Conservation (phyloP, 1,140 invertebrate species). For the Drosophila mauritiana region DNA sequence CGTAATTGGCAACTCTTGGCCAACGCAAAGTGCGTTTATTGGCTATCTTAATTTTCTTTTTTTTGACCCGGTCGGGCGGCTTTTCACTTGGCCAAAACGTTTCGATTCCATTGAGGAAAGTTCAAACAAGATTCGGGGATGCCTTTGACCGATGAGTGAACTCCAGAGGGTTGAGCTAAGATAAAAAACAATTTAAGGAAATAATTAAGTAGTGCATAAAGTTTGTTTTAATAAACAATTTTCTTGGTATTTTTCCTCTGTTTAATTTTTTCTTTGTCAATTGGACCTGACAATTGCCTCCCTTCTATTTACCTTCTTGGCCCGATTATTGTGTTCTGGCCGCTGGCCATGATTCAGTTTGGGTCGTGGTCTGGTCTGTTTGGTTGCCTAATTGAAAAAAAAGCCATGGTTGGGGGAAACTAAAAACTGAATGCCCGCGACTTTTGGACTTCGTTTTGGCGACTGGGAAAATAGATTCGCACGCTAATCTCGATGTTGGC, state of each 20-base stretch:
- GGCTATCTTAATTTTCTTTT: slow-evolving; percentile 6
- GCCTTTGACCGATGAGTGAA: slow-evolving; percentile 5
- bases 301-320: slow-evolving; percentile 24
- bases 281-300: neutral
- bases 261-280: neutral
- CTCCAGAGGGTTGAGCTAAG: neutral
- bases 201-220: no score
- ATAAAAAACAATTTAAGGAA: neutral
- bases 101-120: slow-evolving; percentile 45
- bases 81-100: slow-evolving; percentile 45
- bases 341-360: slow-evolving; percentile 60
- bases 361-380: slow-evolving; percentile 17
- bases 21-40: slow-evolving; percentile 31
- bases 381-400: slow-evolving; percentile 64
- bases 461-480: slow-evolving; percentile 44
- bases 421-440: neutral
- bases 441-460: neutral
- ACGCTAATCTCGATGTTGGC: slow-evolving; percentile 53
- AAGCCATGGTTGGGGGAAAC: slow-evolving; percentile 39
- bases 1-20: slow-evolving; percentile 53
- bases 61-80: slow-evolving; percentile 19
- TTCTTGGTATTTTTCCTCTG: neutral
- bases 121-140: slow-evolving; percentile 15
- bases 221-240: neutral
- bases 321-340: slow-evolving; percentile 10